Evolutionary conservation across 2,113 vertebrate genomes (phyloP).

Genomic region (Pyxicephalus adspersus): DNA sequence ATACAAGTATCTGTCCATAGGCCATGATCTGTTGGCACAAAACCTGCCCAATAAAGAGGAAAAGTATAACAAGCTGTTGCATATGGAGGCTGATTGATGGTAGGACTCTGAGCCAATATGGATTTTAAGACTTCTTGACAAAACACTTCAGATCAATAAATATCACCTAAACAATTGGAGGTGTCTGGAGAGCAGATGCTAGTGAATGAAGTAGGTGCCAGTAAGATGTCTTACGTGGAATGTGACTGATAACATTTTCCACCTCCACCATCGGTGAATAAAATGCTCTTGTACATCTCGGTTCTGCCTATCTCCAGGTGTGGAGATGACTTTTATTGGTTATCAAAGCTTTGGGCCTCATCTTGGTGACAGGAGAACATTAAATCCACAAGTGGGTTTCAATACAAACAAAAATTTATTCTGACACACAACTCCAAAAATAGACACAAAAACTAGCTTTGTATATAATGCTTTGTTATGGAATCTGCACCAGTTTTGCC

Average conservation of each 20-base stretch:
- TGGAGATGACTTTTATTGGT: not conserved
- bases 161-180: not conserved
- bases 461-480: too few relatives aligned
- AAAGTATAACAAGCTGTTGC: not conserved
- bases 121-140: not conserved
- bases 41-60: too few relatives aligned
- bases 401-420: too few relatives aligned
- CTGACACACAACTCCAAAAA: too few relatives aligned
- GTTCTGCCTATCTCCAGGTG: not conserved
- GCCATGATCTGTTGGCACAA: too few relatives aligned
- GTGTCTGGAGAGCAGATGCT: slow-evolving; percentile 16
- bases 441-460: too few relatives aligned
- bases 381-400: not conserved
- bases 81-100: not conserved
- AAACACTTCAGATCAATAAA: not conserved
- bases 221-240: not conserved
- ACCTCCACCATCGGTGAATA: not conserved
- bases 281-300: not conserved
- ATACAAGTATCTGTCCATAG: too few relatives aligned
- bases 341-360: not conserved
- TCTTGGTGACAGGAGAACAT: not conserved
- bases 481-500: too few relatives aligned
- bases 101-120: not conserved
- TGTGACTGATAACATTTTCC: not conserved
- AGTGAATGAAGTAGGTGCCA: not conserved